These are phyloP conservation scores for Spinus pinus DNA, from an alignment of 2,797 vertebrate species.

Conservation along the genomic window DNA sequence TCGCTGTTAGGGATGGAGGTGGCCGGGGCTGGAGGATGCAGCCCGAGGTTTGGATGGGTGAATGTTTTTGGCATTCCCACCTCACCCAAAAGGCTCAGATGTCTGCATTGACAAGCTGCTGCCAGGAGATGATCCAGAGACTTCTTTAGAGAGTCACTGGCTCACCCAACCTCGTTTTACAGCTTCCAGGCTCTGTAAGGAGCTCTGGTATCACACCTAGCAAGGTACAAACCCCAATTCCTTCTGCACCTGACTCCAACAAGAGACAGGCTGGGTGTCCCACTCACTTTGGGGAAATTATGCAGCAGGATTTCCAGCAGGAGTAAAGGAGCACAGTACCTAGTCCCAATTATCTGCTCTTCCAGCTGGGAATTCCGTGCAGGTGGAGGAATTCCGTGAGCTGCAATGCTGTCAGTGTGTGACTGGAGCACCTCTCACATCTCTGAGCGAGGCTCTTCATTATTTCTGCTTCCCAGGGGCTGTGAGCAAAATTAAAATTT, in stretches of 20 bases:
- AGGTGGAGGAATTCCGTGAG: not conserved
- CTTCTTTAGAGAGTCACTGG: not conserved
- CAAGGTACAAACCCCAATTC: not conserved
- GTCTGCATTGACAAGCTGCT: not conserved
- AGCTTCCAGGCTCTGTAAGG: not conserved
- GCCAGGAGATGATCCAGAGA: not conserved
- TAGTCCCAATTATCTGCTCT: not conserved
- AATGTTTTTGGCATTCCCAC: not conserved
- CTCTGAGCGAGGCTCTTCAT: conserved; percentile 11
- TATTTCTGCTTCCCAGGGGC: conserved; percentile 27
- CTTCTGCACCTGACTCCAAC: not conserved
- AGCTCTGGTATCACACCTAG: not conserved
- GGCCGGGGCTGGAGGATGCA: not conserved
- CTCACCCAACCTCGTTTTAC: not conserved
- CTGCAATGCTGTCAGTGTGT: not conserved
- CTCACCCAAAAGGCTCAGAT: not conserved
- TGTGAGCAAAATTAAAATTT: conserved; percentile 45
- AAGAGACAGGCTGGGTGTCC: not conserved
- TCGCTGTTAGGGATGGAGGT: not conserved
- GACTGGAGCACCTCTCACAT: not conserved
- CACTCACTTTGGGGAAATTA: not conserved
- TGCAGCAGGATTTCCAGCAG: not conserved
- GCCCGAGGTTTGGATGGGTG: not conserved
- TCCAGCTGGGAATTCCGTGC: not conserved
- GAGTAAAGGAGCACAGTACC: not conserved